A percentile compares a stretch with the other conserved stretches of the same genome.
Conservation (phyloP, 1,140 invertebrate genomes). For the Drosophila fuyamai region DNA sequence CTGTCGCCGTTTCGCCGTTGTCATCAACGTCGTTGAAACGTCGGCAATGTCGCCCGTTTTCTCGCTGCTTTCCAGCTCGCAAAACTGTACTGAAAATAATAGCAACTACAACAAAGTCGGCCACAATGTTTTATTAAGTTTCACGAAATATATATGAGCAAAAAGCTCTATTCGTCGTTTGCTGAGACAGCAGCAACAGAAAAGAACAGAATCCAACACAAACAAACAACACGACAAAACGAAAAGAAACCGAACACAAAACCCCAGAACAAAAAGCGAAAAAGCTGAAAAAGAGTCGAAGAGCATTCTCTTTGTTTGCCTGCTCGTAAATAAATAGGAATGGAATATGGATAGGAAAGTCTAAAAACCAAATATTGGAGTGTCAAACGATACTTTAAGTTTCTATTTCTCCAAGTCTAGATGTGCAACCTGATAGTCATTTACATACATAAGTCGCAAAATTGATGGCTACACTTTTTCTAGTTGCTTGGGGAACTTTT, state of each 20-base stretch:
- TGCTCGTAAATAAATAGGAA: constrained; percentile 27
- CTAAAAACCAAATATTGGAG: constrained; percentile 15
- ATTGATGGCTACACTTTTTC: neutral
- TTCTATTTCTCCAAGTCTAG: neutral
- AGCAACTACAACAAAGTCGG: constrained; percentile 35
- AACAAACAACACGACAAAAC: constrained; percentile 47
- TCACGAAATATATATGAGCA: constrained; percentile 59
- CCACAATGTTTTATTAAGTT: constrained; percentile 72
- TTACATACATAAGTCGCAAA: neutral
- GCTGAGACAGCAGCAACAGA: constrained; percentile 58
- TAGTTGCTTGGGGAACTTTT: too few species aligned
- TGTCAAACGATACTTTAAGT: constrained; percentile 6
- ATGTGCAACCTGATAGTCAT: neutral
- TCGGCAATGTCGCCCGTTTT: constrained; percentile 14
- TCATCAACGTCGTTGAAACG: constrained; percentile 39
- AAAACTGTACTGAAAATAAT: constrained; percentile 65
- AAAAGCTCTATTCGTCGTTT: constrained; percentile 60
- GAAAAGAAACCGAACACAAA: constrained; percentile 35
- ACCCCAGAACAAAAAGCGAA: constrained; percentile 29
- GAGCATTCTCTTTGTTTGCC: constrained; percentile 47
- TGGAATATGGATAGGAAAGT: constrained; percentile 23
- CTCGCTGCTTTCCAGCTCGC: constrained; percentile 39
- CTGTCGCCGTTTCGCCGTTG: constrained; percentile 32
- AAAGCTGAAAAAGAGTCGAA: constrained; percentile 25
- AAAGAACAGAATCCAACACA: constrained; percentile 50